Conservation (phyloP, 2,113 vertebrate genomes). For the Falcunculus frontatus region DNA sequence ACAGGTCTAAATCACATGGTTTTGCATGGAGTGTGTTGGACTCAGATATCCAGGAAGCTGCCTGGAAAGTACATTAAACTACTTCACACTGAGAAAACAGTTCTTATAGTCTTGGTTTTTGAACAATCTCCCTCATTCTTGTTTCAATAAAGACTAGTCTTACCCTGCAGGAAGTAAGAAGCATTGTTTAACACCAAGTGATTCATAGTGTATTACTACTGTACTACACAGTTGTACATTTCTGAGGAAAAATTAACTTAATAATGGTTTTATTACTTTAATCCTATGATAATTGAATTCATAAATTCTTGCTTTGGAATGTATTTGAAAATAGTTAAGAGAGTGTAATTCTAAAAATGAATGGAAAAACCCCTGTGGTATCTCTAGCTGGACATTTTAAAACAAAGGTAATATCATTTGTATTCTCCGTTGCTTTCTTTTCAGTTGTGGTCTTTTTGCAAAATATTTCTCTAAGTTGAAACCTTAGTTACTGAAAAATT, state of each 20-base stretch:
- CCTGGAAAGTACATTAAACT: background rate
- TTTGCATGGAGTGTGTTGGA: background rate
- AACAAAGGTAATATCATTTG: background rate
- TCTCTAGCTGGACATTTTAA: background rate
- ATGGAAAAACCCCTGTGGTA: background rate
- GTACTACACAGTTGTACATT: background rate
- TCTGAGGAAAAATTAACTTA: conserved; percentile 4
- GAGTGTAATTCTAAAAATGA: background rate
- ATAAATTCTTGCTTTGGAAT: background rate
- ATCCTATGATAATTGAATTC: background rate
- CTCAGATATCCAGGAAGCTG: background rate
- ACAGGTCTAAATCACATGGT: background rate
- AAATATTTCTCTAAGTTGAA: background rate
- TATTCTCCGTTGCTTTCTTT: background rate
- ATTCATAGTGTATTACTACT: background rate
- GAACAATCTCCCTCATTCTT: background rate
- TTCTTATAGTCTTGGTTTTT: background rate
- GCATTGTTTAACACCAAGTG: background rate
- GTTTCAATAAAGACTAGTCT: background rate
- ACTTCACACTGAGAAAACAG: background rate
- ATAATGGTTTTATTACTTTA: conserved; percentile 15
- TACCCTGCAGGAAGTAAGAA: background rate
- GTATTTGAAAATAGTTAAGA: background rate
- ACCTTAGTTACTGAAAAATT: background rate
- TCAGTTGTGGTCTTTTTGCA: background rate